Conservation (phyloP, 2,888 invertebrate genomes). For the Drosophila borealis region DNA sequence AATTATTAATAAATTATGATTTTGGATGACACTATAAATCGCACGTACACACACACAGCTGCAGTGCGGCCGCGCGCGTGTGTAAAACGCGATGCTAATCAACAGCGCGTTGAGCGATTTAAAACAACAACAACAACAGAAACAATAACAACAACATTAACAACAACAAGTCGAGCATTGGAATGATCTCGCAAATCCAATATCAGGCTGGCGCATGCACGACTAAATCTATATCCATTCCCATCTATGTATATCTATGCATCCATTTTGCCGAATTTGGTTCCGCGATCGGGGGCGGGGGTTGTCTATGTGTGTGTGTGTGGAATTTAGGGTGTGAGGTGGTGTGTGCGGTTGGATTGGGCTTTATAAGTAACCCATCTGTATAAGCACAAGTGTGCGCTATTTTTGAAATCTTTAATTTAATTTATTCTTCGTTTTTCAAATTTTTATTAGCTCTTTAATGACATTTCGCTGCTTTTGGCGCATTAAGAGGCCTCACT, state of each 20-base stretch:
- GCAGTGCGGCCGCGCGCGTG: not conserved
- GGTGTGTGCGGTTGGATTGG: conserved; percentile 1
- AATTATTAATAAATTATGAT: conserved; percentile 78
- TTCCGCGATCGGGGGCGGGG: not conserved
- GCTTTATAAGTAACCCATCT: conserved; percentile 47
- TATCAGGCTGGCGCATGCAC: conserved; percentile 11
- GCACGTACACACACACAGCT: conserved; percentile 14
- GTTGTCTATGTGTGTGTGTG: not conserved
- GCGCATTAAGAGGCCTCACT: conserved; percentile 31
- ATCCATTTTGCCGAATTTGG: not conserved
- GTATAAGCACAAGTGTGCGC: conserved; percentile 30
- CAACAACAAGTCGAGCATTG: conserved; percentile 22
- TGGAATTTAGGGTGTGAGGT: not conserved
- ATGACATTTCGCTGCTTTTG: conserved; percentile 70
- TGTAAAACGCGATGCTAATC: conserved; percentile 38
- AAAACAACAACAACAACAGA: conserved; percentile 19
- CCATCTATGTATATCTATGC: conserved; percentile 13
- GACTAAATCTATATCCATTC: conserved; percentile 26
- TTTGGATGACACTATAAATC: conserved; percentile 72
- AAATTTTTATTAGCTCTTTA: conserved; percentile 71
- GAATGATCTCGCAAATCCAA: conserved; percentile 47
- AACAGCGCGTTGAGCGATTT: conserved; percentile 63
- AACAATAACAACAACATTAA: not conserved
- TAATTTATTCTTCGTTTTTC: conserved; percentile 50
- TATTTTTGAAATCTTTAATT: conserved; percentile 59